Evolutionary conservation across 2,888 invertebrate genomes (phyloP).

Genomic region (Nomada lathburiana): DNA sequence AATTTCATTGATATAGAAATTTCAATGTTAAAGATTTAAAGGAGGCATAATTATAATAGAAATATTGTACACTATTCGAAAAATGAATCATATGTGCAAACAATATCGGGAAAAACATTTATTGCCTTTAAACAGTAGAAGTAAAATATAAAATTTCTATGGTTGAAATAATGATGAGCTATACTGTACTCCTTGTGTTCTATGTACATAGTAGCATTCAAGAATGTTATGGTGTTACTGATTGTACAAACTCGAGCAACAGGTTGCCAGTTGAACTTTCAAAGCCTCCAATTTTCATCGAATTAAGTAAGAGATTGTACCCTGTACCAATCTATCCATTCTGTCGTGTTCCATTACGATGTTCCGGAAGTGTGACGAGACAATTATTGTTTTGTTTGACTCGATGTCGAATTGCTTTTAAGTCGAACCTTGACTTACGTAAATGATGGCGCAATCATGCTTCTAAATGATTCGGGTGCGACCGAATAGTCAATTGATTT

Average conservation of each 20-base stretch:
- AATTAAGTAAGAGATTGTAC: constrained; percentile 32
- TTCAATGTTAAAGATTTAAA: no score
- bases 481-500: neutral
- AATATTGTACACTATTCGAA: no score
- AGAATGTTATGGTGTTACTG: constrained; percentile 18
- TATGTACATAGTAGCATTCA: neutral
- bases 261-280: constrained; percentile 34
- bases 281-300: constrained; percentile 27
- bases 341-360: neutral
- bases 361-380: constrained; percentile 23
- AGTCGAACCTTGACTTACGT: constrained; percentile 26
- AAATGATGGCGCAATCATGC: constrained; percentile 5
- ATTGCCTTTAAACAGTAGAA: no score
- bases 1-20: neutral
- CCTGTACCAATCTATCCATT: neutral
- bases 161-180: no score
- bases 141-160: no score
- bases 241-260: constrained; percentile 24
- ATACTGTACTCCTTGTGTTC: neutral
- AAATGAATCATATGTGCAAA: no score
- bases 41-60: no score
- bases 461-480: neutral
- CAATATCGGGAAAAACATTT: no score
- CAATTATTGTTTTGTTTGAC: constrained; percentile 2
- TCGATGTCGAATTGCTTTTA: neutral